Evolutionary conservation across 2,888 invertebrate genomes (phyloP).

Genomic region (Hoplodrina blanda): DNA sequence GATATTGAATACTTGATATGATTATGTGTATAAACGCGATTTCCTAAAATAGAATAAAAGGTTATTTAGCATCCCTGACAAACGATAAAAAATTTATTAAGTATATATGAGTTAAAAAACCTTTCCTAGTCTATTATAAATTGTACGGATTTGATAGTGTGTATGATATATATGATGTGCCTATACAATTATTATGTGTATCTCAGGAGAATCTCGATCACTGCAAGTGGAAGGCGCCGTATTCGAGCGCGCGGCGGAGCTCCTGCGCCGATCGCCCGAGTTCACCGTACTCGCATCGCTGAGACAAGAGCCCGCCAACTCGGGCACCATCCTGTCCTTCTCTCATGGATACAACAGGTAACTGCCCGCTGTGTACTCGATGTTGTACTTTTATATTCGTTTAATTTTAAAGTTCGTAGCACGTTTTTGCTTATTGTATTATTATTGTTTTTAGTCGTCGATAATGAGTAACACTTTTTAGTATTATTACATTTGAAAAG

Average conservation of each 20-base stretch:
- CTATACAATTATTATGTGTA: constrained; percentile 3
- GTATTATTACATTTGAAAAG: not conserved
- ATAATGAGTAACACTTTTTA: constrained; percentile 10
- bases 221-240: constrained; percentile 93
- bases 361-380: constrained; percentile 37
- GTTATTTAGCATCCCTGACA: too few relatives aligned
- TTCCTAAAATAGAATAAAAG: too few relatives aligned
- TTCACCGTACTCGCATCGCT: constrained; percentile 95
- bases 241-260: constrained; percentile 92
- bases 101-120: too few relatives aligned
- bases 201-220: constrained; percentile 93
- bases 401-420: constrained; percentile 43
- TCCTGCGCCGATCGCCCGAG: constrained; percentile 93
- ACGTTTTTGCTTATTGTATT: constrained; percentile 50
- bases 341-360: constrained; percentile 95
- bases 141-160: too few relatives aligned
- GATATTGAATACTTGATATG: too few relatives aligned
- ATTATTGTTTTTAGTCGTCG: constrained; percentile 40
- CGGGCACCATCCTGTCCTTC: constrained; percentile 95
- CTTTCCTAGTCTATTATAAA: too few relatives aligned
- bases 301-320: constrained; percentile 95
- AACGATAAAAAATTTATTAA: too few relatives aligned
- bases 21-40: too few relatives aligned
- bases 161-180: too few relatives aligned
- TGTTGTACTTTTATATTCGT: constrained; percentile 37